Evolutionary conservation across 2,888 invertebrate species (phyloP).

Genomic region (Sturmia bella): DNA sequence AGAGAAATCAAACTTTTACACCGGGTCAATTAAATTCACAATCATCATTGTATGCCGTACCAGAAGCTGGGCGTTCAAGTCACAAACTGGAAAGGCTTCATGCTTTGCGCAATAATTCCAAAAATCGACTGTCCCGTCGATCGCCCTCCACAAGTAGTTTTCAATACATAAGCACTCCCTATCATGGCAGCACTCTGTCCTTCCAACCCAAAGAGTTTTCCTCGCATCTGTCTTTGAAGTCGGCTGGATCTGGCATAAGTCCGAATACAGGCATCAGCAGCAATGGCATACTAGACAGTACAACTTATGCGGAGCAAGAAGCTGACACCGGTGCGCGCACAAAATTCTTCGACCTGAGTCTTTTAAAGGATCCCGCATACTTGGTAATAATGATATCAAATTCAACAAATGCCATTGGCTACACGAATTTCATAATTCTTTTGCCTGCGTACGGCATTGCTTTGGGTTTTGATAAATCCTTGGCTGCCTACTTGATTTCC

Average conservation of each 20-base stretch:
- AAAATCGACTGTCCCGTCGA: constrained; percentile 84
- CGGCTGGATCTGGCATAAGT: constrained; percentile 82
- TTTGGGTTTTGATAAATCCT: constrained; percentile 87
- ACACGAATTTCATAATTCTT: constrained; percentile 92
- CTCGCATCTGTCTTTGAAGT: constrained; percentile 89
- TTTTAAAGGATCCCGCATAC: constrained; percentile 90
- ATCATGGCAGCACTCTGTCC: constrained; percentile 91
- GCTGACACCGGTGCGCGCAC: constrained; percentile 74
- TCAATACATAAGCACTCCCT: constrained; percentile 92
- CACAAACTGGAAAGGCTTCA: constrained; percentile 75
- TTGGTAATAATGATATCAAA: constrained; percentile 92
- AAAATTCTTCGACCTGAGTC: constrained; percentile 88
- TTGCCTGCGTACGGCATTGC: constrained; percentile 89
- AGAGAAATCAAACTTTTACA: constrained; percentile 81
- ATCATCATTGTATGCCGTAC: constrained; percentile 86
- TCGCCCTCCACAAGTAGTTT: constrained; percentile 92
- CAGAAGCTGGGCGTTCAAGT: constrained; percentile 84
- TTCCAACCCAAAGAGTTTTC: constrained; percentile 90
- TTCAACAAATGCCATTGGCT: constrained; percentile 92
- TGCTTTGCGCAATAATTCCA: constrained; percentile 78
- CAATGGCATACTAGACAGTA: constrained; percentile 71
- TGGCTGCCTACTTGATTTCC: constrained; percentile 88
- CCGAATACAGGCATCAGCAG: constrained; percentile 73
- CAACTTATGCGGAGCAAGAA: constrained; percentile 74
- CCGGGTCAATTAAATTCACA: constrained; percentile 85